Evolutionary conservation across 1,140 invertebrate genomes (phyloP), one percentile per base, ranked within the genome.

Genomic region (Galleria mellonella): DNA sequence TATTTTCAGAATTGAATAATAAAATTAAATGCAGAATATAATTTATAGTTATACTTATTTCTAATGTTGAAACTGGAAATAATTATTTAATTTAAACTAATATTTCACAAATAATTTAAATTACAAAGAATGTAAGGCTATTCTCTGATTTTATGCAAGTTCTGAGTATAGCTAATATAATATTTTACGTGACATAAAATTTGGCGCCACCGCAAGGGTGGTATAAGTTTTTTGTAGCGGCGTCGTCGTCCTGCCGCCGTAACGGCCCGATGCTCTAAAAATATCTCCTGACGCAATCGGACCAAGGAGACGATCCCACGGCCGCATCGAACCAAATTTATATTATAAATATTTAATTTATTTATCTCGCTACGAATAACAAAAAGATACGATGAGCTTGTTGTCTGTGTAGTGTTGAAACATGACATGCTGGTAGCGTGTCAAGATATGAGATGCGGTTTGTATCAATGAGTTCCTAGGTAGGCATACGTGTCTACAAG

Each of bases 331-430:
- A 47, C 71, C 59, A 57, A 55, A 55, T 59, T 49, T 60, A 65
- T 62, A 71, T 72, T 76, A 79, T 83, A 78, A 78, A 83, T 78
- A 78, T 83, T 83, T 83, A 70, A 76, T 73, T 68, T 72, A 72
- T 71, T 75, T 70, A 72, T 74, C 71, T 65, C 54, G 36, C 32
- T 42, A 28, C 37, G 35, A 56, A 54, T 61, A 63, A 55, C 61
- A 58, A 53, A 51, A 60, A 51, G 52, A 57, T 52, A 51, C 47
- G 59, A 35, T 53, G 55, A 52, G 35, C 35, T 13, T 37, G 54
- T 47, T 23, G 51, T 69, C 77, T 78, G 74, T 61, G 53, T 54
- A 72, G 47, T 74, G 66, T 82, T 70, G 64, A 35, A 28, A 29
- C 17, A 37, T 49, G 41, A 53, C 45, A 37, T 43, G 50, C 47